Evolutionary conservation across 2,113 vertebrate genomes (phyloP), one percentile per base, ranked within the genome.

Genomic region (Electrona antarctica): DNA sequence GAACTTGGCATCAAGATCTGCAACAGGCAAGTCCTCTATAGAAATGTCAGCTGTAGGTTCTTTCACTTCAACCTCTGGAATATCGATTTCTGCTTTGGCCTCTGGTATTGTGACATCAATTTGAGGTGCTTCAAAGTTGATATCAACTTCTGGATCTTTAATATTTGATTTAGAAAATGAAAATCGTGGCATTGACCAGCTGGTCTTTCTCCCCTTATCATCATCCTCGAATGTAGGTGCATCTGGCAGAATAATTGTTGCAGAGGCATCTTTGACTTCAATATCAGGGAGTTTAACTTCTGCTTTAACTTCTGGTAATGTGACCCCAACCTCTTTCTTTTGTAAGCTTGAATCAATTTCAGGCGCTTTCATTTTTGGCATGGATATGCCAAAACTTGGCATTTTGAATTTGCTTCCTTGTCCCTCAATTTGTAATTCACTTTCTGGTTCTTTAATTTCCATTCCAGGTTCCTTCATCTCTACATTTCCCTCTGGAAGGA

Each of bases 401-500:
- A 83, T 7, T 71, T 50, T 85, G 0, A 85, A 29, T 10, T 48
- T 56, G 48, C 7, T 14, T 33, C 3, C 47, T 51, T 60, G 6
- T 10, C 47, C 46, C 28, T 69, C 28, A 49, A 9, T 15, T 58
- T 60, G 0, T 33, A 33, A 7, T 51, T 76, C 15, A 51, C 3
- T 28, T 50, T 59, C 67, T n/a, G 72, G 58, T 15, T 48, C 6
- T 65, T 84, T 71, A 10, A 73, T 67, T 58, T 83, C 73, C 2
- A 74, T 48, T 52, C 69, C 71, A 64, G 72, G 64, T 33, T 64
- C 68, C 69, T 82, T 78, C 6, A 85, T 58, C n/a, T 75, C 74
- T 13, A 84, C 61, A 28, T 73, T 77, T 72, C 50, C 69, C 15
- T 79, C 83, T 75, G 81, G 52, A 73, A 84, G 67, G 73, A 77